Evolutionary conservation across 1,140 invertebrate species (phyloP), one percentile per base, ranked within the genome.

Genomic region (Eufriesea mexicana): DNA sequence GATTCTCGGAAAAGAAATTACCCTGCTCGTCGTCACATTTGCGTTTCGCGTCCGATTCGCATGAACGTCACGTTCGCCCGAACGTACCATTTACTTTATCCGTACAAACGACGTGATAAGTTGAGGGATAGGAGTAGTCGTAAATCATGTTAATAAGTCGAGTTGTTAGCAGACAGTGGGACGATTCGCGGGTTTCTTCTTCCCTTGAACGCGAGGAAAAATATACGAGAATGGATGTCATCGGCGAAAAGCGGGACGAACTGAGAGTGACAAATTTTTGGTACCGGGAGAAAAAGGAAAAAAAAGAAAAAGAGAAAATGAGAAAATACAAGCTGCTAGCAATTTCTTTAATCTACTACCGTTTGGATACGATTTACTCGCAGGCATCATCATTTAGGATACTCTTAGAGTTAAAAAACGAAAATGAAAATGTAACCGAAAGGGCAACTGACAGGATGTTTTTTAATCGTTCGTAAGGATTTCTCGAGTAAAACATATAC

Each of bases 21-120:
- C 14, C 18, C 23, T 25, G 49, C 23, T 23, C 4, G n/a, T 75
- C 75, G 80, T 87, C 86, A 84, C 86, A 84, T 87, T 87, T 87
- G 85, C 71, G 64, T 9, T 35, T 16, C 62, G 71, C 61, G 68
- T 55, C 6, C 59, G 45, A 78, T 61, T 84, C 76, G 64, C 42
- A 25, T 25, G 70, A 80, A 64, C 47, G 70, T 64, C 70, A 42
- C 71, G 62, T 76, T 76, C 45, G 62, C 42, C 28, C 23, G 73
- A 55, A 67, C 45, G 51, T 25, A 66, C 28, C 45, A 55, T 76
- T 80, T 68, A 82, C 72, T 55, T 76, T 51, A 25, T 45, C 23
- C n/a, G 49, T 70, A 49, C 42, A 55, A 54, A 35, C 49, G 51
- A 47, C 20, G 61, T 54, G 79, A 81, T 81, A 57, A 76, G 61